These are phyloP conservation scores for Acanthopagrus latus DNA, from an alignment of 2,797 vertebrate genomes.

Conservation along the genomic window DNA sequence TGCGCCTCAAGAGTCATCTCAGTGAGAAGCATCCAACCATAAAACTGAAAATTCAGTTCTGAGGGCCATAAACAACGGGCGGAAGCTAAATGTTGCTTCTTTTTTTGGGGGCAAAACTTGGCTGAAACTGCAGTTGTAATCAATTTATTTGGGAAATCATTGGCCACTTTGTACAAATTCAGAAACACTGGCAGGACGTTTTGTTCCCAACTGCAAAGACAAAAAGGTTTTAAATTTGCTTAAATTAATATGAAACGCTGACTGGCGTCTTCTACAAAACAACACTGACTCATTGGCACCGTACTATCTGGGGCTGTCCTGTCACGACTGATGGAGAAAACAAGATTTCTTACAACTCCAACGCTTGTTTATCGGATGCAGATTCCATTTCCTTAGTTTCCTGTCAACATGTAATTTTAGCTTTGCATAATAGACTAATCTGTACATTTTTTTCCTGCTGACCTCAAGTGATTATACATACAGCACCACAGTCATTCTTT, in stretches of 20 bases:
- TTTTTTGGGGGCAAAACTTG: neutral
- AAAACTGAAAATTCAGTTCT: neutral
- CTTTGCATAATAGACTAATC: neutral
- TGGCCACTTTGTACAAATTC: neutral
- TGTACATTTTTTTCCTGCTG: conserved; percentile 10
- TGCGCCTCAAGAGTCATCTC: neutral
- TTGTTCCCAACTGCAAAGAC: neutral
- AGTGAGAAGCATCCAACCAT: neutral
- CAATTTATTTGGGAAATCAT: neutral
- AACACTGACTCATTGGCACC: neutral
- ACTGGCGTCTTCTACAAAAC: neutral
- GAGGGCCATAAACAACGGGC: neutral
- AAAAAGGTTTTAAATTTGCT: neutral
- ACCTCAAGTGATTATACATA: conserved; percentile 18
- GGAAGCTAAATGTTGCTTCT: neutral
- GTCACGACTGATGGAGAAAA: neutral
- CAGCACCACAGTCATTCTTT: conserved; percentile 10
- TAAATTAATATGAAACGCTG: neutral
- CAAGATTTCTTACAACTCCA: neutral
- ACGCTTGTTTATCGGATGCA: conserved; percentile 3
- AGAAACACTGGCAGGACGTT: neutral
- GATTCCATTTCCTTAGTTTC: conserved; percentile 2
- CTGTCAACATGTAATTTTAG: neutral
- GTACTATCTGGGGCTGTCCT: neutral
- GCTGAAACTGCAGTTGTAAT: neutral